Percentiles rank a stretch among this genome's conserved stretches.
Evolutionary conservation across 2,888 invertebrate genomes (phyloP).

Genomic region (Orthonevra nobilis): DNA sequence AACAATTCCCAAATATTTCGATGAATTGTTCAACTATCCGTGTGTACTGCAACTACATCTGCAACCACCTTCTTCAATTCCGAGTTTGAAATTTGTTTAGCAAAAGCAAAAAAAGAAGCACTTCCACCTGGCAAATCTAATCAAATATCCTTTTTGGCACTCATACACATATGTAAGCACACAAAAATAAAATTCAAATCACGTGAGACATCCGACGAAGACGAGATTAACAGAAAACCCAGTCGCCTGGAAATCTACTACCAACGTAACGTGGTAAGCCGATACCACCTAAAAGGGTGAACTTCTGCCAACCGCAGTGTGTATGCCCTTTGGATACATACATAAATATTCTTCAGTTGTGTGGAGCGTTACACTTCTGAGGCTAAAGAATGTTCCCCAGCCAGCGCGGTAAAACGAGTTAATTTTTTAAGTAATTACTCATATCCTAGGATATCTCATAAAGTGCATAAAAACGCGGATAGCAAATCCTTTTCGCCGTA

Average conservation of each 20-base stretch:
- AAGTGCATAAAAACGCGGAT: constrained; percentile 19
- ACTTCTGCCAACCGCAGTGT: constrained; percentile 54
- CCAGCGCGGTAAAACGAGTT: constrained; percentile 55
- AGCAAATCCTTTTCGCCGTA: neutral
- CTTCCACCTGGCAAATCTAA: neutral
- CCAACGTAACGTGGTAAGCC: constrained; percentile 36
- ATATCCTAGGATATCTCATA: constrained; percentile 51
- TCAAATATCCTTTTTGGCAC: neutral
- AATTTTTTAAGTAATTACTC: constrained; percentile 70
- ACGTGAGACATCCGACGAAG: constrained; percentile 28
- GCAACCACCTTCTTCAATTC: constrained; percentile 49
- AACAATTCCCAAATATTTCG: constrained; percentile 46
- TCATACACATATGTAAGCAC: too few relatives aligned
- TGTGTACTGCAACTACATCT: constrained; percentile 41
- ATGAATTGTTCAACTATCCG: constrained; percentile 62
- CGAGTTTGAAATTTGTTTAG: constrained; percentile 66
- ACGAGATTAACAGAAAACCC: constrained; percentile 44
- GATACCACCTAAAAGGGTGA: constrained; percentile 41
- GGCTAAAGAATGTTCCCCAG: constrained; percentile 26
- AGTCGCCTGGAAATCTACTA: constrained; percentile 49
- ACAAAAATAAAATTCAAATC: constrained; percentile 46
- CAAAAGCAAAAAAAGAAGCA: constrained; percentile 7
- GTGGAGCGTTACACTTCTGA: constrained; percentile 30
- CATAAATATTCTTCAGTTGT: constrained; percentile 26
- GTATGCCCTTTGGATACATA: constrained; percentile 43